Base-by-base conservation (phyloP, 1,140 invertebrate species). In the Conopomorpha cramerella region DNA sequence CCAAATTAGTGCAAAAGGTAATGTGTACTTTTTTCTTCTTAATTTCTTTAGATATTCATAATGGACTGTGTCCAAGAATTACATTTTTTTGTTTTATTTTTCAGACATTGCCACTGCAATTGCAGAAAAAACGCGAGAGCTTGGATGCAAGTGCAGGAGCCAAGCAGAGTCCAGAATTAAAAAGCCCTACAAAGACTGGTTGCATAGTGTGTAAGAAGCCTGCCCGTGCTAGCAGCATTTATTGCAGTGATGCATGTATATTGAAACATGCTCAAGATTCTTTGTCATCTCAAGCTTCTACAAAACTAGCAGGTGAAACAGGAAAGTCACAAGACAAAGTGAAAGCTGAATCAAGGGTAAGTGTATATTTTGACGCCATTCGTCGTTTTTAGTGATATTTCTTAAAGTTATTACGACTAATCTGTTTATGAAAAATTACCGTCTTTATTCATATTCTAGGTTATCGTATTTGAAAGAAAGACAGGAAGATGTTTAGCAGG, bases 161-260 rank as follows among this genome's bases (percentile, higher is more conserved):
- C n/a, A n/a, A n/a, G n/a, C n/a, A n/a, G n/a, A n/a, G n/a, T n/a
- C n/a, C n/a, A n/a, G n/a, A n/a, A n/a, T n/a, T n/a, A n/a, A n/a
- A n/a, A n/a, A n/a, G n/a, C n/a, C n/a, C n/a, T n/a, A n/a, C n/a
- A n/a, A n/a, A n/a, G n/a, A n/a, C n/a, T n/a, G 19, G 4, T 31
- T 91, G 89, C 53, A 84, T 90, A 18, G 86, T 90, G 14, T 91
- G 89, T 51, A 88, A 88, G 54, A 89, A 87, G 53, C 65, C 84
- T 46, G 81, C 86, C 1, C 72, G 87, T 46, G 63, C 80, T 42
- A 85, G 82, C 49, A 84, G 88, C 34, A 86, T 94, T 71, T 96
- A 94, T 68, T 97, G 95, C 57, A 91, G 91, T 45, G 89, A 93
- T 52, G 81, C 83, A 8, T 96, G 94, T 57, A 93, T 96, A 50